Evolutionary conservation across 2,113 vertebrate species (phyloP).

Genomic region (Axis porcinus): DNA sequence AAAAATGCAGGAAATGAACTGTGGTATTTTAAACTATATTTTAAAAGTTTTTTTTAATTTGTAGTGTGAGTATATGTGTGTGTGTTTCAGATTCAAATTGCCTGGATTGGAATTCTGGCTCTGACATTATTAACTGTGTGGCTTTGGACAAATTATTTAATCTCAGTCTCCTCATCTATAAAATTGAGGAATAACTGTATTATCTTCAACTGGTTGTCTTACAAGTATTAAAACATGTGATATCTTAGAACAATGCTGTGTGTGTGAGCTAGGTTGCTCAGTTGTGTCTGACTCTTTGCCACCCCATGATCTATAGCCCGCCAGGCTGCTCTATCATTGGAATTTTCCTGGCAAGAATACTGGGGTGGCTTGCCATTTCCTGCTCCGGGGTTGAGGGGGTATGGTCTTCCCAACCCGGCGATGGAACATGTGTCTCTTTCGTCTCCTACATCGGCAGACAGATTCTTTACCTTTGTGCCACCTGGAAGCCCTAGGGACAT

Average conservation of each 20-base stretch:
- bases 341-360: neutral
- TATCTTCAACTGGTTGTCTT: neutral
- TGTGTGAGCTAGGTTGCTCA: neutral
- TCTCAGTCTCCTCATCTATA: neutral
- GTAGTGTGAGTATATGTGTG: neutral
- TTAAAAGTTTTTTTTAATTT: neutral
- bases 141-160: neutral
- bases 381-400: neutral
- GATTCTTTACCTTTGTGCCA: neutral
- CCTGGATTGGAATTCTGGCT: neutral
- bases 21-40: neutral
- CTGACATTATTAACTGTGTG: neutral
- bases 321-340: neutral
- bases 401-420: neutral
- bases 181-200: neutral
- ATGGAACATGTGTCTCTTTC: neutral
- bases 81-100: neutral
- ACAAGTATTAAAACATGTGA: neutral
- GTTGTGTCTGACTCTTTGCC: neutral
- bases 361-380: neutral
- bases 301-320: neutral
- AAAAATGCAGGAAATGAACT: neutral
- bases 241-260: neutral
- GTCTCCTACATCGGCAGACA: neutral
- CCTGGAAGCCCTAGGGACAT: neutral